phyloP scores from a whole-genome alignment of 2,797 vertebrate genomes.

The Gambelia wislizenii region DNA sequence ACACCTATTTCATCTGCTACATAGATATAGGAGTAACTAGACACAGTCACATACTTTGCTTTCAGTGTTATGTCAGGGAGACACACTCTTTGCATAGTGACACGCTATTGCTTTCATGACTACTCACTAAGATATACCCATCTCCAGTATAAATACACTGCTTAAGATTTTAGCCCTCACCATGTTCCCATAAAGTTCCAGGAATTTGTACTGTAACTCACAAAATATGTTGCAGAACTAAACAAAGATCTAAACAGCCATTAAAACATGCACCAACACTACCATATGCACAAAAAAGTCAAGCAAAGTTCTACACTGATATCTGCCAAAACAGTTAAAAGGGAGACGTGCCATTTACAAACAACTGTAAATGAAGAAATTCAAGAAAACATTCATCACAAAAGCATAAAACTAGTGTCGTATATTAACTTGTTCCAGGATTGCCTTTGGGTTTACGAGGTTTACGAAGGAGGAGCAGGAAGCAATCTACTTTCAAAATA shows the following conservation, averaged over 20 bases:
- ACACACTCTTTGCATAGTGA: neutral
- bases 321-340: neutral
- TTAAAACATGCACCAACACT: neutral
- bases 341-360: conserved; percentile 10
- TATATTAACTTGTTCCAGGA: neutral
- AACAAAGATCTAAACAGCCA: conserved; percentile 23
- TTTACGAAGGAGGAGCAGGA: neutral
- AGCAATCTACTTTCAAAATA: neutral
- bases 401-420: neutral
- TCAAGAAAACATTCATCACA: neutral
- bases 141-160: conserved; percentile 37
- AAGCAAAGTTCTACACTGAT: neutral
- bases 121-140: neutral
- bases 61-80: conserved; percentile 12
- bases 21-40: too few species aligned
- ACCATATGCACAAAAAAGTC: neutral
- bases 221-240: conserved; percentile 33
- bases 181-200: conserved; percentile 43
- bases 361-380: neutral
- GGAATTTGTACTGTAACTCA: conserved; percentile 20
- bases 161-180: conserved; percentile 29
- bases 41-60: neutral
- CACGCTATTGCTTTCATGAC: neutral
- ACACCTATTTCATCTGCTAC: neutral
- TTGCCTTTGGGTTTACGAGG: neutral